Evolutionary conservation across 2,113 vertebrate species (phyloP).

Genomic region (Pelodiscus sinensis): DNA sequence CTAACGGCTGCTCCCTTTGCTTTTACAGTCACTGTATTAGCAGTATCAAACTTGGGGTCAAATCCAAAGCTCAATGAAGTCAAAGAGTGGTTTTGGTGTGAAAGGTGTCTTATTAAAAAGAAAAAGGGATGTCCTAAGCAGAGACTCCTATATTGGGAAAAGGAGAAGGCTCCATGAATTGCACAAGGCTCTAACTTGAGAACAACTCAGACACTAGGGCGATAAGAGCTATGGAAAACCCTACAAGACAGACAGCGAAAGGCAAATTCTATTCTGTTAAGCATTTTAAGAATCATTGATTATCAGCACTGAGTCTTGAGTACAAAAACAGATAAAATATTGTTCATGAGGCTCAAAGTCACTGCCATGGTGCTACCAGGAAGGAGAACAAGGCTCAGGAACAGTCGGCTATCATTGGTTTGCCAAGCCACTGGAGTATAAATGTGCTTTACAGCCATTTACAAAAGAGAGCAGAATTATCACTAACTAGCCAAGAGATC

Average conservation of each 20-base stretch:
- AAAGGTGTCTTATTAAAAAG: background rate
- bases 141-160: background rate
- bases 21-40: fast-evolving
- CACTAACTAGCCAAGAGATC: background rate
- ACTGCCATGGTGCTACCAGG: background rate
- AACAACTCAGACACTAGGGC: background rate
- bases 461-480: background rate
- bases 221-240: background rate
- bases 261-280: background rate
- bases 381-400: background rate
- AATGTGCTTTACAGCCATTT: background rate
- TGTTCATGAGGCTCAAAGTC: background rate
- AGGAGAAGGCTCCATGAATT: background rate
- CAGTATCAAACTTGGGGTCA: background rate
- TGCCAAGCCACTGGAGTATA: background rate
- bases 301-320: background rate
- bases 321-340: background rate
- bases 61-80: background rate
- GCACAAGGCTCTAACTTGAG: background rate
- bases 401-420: background rate
- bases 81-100: background rate
- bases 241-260: background rate
- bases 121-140: background rate
- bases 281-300: background rate
- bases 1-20: fast-evolving